These are phyloP conservation scores for Acronicta leporina DNA, from an alignment of 2,888 invertebrate species.

Conservation along the genomic window DNA sequence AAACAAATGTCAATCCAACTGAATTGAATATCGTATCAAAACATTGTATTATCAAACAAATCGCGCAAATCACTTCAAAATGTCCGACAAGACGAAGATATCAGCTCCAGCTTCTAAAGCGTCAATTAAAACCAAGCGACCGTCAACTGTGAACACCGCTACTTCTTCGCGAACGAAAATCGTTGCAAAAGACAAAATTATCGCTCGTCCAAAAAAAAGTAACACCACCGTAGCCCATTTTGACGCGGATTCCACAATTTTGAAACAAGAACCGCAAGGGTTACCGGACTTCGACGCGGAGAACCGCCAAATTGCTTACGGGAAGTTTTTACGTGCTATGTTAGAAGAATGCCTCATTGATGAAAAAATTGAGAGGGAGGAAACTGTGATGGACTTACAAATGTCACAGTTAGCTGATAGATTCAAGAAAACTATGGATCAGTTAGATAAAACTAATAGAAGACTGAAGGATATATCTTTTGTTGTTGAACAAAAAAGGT, in stretches of 20 bases:
- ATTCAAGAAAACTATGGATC: slow-evolving; percentile 79
- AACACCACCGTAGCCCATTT: slow-evolving; percentile 63
- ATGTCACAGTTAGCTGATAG: slow-evolving; percentile 81
- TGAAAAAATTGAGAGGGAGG: slow-evolving; percentile 79
- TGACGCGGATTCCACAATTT: slow-evolving; percentile 66
- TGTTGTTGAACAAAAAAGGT: slow-evolving; percentile 84
- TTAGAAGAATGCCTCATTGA: slow-evolving; percentile 79
- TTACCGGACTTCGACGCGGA: slow-evolving; percentile 72
- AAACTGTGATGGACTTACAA: slow-evolving; percentile 80
- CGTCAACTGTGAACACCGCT: slow-evolving; percentile 60
- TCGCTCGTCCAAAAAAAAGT: slow-evolving; percentile 60
- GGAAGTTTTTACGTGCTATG: slow-evolving; percentile 76
- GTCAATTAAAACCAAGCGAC: slow-evolving; percentile 64
- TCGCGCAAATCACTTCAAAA: slow-evolving; percentile 39
- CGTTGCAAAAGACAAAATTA: slow-evolving; percentile 55
- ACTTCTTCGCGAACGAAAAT: slow-evolving; percentile 62
- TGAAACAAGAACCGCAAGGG: slow-evolving; percentile 60
- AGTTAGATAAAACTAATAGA: slow-evolving; percentile 81
- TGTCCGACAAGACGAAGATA: slow-evolving; percentile 74
- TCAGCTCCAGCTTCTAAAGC: slow-evolving; percentile 62
- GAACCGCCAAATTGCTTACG: slow-evolving; percentile 74
- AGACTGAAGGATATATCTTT: slow-evolving; percentile 83
- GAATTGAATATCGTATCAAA: slow-evolving; percentile 2
- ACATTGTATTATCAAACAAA: neutral
- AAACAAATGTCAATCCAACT: slow-evolving; percentile 49